These are phyloP conservation scores for Tipula unca DNA, from an alignment of 2,888 invertebrate genomes.

Conservation along the genomic window DNA sequence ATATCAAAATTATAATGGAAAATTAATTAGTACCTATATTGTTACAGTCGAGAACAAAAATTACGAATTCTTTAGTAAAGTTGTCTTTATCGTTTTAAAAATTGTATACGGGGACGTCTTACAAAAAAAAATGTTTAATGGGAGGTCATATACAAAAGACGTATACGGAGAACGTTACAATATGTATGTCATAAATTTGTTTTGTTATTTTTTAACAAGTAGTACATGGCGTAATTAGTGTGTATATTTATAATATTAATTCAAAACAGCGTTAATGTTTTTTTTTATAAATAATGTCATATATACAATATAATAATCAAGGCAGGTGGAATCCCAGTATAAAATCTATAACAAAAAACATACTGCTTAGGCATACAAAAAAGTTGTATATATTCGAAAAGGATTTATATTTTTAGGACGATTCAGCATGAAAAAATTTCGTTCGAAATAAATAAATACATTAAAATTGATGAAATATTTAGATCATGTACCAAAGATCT, in stretches of 20 bases:
- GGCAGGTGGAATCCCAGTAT: background rate
- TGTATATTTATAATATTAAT: too few species aligned
- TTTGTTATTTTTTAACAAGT: too few species aligned
- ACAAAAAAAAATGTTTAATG: background rate
- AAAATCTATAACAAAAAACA: background rate
- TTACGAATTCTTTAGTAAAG: too few species aligned
- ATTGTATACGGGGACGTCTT: background rate
- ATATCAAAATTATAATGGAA: background rate
- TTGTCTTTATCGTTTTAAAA: background rate
- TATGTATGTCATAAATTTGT: too few species aligned
- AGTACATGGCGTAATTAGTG: too few species aligned
- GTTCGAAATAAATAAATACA: background rate
- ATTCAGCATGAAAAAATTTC: background rate
- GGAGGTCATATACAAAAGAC: too few species aligned
- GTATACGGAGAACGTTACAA: too few species aligned
- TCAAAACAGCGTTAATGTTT: too few species aligned
- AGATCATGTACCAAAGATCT: background rate
- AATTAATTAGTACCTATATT: background rate
- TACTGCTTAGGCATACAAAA: background rate
- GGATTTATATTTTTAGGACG: background rate
- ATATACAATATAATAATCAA: background rate
- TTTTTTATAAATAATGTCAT: too few species aligned
- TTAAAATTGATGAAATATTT: conserved; percentile 8
- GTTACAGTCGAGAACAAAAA: background rate
- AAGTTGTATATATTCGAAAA: background rate